These are phyloP conservation scores for Dicyrtoma fusca DNA, from an alignment of 2,888 invertebrate species.

Conservation along the genomic window DNA sequence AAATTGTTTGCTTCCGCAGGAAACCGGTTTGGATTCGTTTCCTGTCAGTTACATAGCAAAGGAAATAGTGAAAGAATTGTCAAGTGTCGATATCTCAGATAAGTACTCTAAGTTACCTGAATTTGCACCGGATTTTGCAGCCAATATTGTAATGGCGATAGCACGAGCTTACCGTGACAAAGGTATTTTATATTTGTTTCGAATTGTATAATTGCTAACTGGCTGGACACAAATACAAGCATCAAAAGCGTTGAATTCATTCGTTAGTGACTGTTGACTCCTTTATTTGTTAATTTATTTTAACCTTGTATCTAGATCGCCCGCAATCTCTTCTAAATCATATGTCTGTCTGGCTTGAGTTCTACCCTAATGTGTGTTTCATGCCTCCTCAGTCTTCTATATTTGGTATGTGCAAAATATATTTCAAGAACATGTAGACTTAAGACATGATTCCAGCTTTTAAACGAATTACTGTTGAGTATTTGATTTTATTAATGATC, in stretches of 20 bases:
- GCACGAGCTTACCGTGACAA: constrained; percentile 40
- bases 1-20: no score
- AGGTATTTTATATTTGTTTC: constrained; percentile 36
- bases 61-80: constrained; percentile 39
- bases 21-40: constrained; percentile 15
- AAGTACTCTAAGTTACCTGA: constrained; percentile 46
- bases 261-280: constrained; percentile 1
- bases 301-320: constrained; percentile 41
- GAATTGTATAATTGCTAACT: background rate
- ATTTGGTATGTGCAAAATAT: constrained; percentile 51
- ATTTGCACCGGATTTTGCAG: constrained; percentile 45
- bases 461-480: background rate
- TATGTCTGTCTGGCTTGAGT: constrained; percentile 50
- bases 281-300: background rate
- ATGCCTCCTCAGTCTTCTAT: constrained; percentile 53
- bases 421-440: no score
- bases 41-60: constrained; percentile 22
- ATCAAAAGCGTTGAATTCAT: background rate
- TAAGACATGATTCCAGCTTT: background rate
- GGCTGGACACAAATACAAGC: no score
- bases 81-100: constrained; percentile 43
- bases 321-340: constrained; percentile 45
- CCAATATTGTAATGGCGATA: constrained; percentile 47
- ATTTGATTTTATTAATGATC: background rate
- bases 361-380: constrained; percentile 50